Evolutionary conservation across 1,140 invertebrate species (phyloP).

Genomic region (Plodia interpunctella): DNA sequence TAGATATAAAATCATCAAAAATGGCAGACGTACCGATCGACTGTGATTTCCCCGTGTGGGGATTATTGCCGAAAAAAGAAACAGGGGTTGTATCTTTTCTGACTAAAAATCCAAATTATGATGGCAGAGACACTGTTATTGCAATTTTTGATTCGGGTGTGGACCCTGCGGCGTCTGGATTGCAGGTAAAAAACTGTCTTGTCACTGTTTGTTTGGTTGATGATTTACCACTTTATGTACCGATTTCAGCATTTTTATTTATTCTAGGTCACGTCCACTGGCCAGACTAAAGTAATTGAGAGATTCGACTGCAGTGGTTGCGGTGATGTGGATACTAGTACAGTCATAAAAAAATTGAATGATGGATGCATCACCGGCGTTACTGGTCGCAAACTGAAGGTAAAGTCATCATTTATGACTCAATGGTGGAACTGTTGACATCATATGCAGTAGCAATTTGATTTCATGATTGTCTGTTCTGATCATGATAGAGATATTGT

Average conservation of each 20-base stretch:
- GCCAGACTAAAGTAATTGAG: constrained; percentile 95
- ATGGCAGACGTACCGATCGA: constrained; percentile 82
- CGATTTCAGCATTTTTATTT: constrained; percentile 36
- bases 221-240: constrained; percentile 34
- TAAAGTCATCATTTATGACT: constrained; percentile 50
- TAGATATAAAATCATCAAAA: constrained; percentile 60
- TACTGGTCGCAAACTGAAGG: constrained; percentile 92
- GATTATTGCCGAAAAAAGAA: constrained; percentile 96
- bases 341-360: constrained; percentile 57
- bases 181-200: constrained; percentile 86
- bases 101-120: constrained; percentile 93
- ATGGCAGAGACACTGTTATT: constrained; percentile 94
- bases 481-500: background rate
- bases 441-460: too few relatives aligned
- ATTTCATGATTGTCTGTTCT: background rate
- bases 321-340: constrained; percentile 86
- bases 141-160: constrained; percentile 98
- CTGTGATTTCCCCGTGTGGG: constrained; percentile 88
- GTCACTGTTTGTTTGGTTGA: constrained; percentile 60
- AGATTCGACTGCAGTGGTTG: constrained; percentile 96
- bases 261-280: constrained; percentile 88
- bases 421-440: background rate
- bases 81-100: constrained; percentile 93
- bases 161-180: constrained; percentile 95
- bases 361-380: constrained; percentile 90